Evolutionary conservation across 2,797 vertebrate genomes (phyloP), one percentile per base, ranked within the genome.

Genomic region (Pangasius djambal): DNA sequence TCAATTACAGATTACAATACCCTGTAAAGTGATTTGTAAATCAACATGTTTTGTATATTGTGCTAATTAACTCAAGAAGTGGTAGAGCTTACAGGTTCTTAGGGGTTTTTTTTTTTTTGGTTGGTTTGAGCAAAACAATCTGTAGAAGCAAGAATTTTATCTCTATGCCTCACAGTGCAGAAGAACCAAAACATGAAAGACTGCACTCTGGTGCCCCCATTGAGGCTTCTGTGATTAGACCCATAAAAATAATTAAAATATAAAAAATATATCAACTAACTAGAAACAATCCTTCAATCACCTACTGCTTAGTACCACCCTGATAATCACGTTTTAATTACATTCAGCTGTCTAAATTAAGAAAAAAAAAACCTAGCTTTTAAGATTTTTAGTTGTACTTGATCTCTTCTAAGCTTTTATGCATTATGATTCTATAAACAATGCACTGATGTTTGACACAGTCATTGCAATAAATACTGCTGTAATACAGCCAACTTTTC

Each of bases 271-370:
- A 75, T 52, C 52, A 86, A n/a, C 50, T 37, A 57, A 61, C 28
- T 50, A 79, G 9, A 81, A 48, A 85, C 6, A 10, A 52, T 25
- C 44, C 61, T 69, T 82, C n/a, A 81, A 82, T 69, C 63, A 81
- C 1, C 50, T 78, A 34, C 0, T 81, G 22, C 18, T 50, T 31
- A 37, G 57, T 83, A 52, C 34, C 69, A 22, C 18, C 70, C 65
- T 52, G 10, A 13, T 82, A 31, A 50, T 78, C 74, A 44, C 0
- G 77, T 86, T 31, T 10, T n/a, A 72, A 48, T 70, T 70, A 15
- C 67, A 34, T 37, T 37, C 31, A 70, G n/a, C 67, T 70, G 67
- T 15, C 31, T 34, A 72, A 22, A 22, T 22, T 44, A 44, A 6
- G 44, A 44, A 0, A 44, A 44, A 44, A 44, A 8, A 65, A n/a